These are phyloP conservation scores for Drosophila neocordata DNA, from an alignment of 1,140 invertebrate species.

Conservation along the genomic window DNA sequence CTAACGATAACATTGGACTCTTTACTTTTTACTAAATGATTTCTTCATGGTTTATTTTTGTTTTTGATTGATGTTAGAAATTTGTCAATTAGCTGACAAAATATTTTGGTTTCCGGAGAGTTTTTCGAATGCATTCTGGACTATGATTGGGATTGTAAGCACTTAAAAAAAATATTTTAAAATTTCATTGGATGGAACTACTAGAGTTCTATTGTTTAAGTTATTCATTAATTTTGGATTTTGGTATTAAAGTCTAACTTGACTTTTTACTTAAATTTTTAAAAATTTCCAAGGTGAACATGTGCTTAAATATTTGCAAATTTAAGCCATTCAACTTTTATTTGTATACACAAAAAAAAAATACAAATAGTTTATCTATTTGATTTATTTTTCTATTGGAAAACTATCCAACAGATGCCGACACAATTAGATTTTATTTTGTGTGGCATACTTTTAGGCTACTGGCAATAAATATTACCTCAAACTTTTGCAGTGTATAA, in stretches of 20 bases:
- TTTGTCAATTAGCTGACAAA: slow-evolving; percentile 69
- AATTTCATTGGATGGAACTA: too few relatives aligned
- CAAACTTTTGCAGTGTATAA: slow-evolving; percentile 11
- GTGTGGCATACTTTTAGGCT: slow-evolving; percentile 60
- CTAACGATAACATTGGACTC: slow-evolving; percentile 46
- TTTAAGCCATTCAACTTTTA: too few relatives aligned
- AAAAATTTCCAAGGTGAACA: too few relatives aligned
- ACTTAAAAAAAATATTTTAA: neutral
- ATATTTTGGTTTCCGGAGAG: slow-evolving; percentile 37
- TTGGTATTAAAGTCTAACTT: too few relatives aligned
- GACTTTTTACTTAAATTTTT: too few relatives aligned
- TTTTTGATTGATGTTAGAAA: slow-evolving; percentile 30
- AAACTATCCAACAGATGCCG: neutral
- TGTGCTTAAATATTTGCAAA: too few relatives aligned
- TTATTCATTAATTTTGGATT: too few relatives aligned
- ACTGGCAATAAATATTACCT: slow-evolving; percentile 13
- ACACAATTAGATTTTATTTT: slow-evolving; percentile 13
- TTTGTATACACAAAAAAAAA: too few relatives aligned
- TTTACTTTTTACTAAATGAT: slow-evolving; percentile 20
- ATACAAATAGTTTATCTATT: neutral
- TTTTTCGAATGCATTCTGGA: neutral
- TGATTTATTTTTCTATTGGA: too few relatives aligned
- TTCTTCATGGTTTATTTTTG: slow-evolving; percentile 7
- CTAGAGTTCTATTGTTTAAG: too few relatives aligned
- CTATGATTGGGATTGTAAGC: neutral